Percentiles rank a stretch among this genome's conserved stretches.
Conservation (phyloP, 2,797 vertebrate genomes). For the Paedocypris micromegethes region DNA sequence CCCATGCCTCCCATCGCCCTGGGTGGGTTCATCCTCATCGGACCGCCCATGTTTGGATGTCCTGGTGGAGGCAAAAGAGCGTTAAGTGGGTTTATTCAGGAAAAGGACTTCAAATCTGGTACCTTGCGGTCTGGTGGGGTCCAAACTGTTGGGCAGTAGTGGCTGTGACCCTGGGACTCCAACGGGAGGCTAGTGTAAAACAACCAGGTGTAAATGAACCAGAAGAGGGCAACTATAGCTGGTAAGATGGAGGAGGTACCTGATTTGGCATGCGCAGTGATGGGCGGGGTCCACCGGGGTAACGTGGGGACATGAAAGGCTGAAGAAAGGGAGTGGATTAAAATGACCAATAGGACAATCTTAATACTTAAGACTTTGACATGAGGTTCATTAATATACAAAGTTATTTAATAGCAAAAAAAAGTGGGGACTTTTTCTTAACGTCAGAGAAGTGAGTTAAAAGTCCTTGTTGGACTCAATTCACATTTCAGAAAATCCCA, state of each 20-base stretch:
- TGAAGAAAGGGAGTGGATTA: slow-evolving; percentile 51
- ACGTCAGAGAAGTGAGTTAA: no score
- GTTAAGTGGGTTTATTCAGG: neutral
- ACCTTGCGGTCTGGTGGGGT: slow-evolving; percentile 81
- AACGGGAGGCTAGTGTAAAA: slow-evolving; percentile 71
- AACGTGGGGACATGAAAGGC: slow-evolving; percentile 89
- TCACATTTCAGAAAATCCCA: no score
- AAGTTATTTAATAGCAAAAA: no score
- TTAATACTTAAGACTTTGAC: no score
- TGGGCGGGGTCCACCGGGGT: slow-evolving; percentile 82
- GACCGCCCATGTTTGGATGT: slow-evolving; percentile 81
- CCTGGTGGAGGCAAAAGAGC: slow-evolving; percentile 57
- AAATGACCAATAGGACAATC: slow-evolving; percentile 9
- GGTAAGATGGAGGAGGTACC: slow-evolving; percentile 53
- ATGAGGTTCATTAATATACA: no score
- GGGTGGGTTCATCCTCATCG: slow-evolving; percentile 83
- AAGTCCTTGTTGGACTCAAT: no score
- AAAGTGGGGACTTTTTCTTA: no score
- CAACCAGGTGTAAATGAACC: neutral
- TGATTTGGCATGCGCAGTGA: slow-evolving; percentile 84
- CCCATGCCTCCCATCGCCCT: slow-evolving; percentile 80
- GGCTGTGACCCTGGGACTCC: slow-evolving; percentile 84
- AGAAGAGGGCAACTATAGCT: neutral
- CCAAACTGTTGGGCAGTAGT: slow-evolving; percentile 80
- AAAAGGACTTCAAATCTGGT: slow-evolving; percentile 34